phyloP scores from a whole-genome alignment of 2,888 invertebrate genomes.

The Tortrix viridana region DNA sequence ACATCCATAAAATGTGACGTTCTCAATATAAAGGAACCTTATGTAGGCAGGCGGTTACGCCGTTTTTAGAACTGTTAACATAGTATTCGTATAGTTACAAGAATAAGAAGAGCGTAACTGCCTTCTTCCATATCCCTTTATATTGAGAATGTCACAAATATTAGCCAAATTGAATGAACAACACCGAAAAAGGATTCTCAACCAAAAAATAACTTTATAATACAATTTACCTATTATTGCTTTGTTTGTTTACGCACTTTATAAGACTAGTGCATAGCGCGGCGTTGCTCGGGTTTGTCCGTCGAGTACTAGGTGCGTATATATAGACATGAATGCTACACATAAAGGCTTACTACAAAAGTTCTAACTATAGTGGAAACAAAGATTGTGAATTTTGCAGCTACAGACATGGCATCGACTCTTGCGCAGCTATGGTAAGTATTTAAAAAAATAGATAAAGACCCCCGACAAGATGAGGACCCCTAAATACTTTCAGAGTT shows the following conservation, averaged over 20 bases:
- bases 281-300: slow-evolving; percentile 35
- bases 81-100: no score
- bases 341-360: slow-evolving; percentile 35
- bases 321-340: slow-evolving; percentile 36
- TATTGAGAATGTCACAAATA: no score
- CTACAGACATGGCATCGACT: slow-evolving; percentile 13
- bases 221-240: slow-evolving; percentile 34
- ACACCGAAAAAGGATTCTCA: not conserved
- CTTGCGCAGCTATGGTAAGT: no score
- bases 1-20: no score
- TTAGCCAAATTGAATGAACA: slow-evolving; percentile 15
- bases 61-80: no score
- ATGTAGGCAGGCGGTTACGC: no score
- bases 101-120: no score
- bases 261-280: slow-evolving; percentile 17
- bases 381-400: slow-evolving; percentile 20
- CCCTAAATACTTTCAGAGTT: no score
- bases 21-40: no score
- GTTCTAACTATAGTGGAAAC: slow-evolving; percentile 26
- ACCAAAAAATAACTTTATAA: not conserved
- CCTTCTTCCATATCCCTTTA: no score
- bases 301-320: slow-evolving; percentile 32
- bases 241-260: slow-evolving; percentile 27
- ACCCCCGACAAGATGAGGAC: no score
- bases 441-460: no score